Percentiles rank a stretch among this genome's conserved stretches.
phyloP scores from a whole-genome alignment of 2,797 vertebrate genomes.

The Ctenopoma multispine region DNA sequence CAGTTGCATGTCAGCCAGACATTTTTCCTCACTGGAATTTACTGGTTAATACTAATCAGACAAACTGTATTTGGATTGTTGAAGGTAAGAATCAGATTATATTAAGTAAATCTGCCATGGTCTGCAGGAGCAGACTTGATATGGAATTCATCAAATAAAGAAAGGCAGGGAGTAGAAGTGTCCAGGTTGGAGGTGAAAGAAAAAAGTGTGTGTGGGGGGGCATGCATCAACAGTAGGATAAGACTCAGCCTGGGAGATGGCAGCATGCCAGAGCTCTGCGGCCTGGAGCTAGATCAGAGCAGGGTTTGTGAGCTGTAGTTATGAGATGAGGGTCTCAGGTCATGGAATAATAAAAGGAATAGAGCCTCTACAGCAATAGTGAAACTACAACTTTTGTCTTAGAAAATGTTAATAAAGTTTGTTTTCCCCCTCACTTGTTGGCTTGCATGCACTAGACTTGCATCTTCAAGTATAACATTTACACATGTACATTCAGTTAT shows the following conservation, averaged over 20 bases:
- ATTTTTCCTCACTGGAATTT: background rate
- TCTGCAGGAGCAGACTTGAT: constrained; percentile 43
- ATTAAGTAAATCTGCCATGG: constrained; percentile 14
- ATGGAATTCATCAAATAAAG: constrained; percentile 48
- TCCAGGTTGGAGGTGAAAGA: constrained; percentile 45
- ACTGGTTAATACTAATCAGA: background rate
- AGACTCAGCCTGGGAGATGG: constrained; percentile 63
- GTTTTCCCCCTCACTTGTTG: background rate
- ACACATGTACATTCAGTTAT: background rate
- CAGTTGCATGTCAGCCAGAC: background rate
- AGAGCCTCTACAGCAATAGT: constrained; percentile 51
- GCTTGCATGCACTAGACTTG: background rate
- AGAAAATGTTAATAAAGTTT: constrained; percentile 10
- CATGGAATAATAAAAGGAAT: constrained; percentile 68
- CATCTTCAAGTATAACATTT: constrained; percentile 4
- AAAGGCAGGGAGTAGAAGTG: constrained; percentile 32
- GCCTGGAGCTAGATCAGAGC: constrained; percentile 79
- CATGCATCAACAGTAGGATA: constrained; percentile 56
- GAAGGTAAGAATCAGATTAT: background rate
- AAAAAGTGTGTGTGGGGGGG: constrained; percentile 6
- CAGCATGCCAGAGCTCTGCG: constrained; percentile 59
- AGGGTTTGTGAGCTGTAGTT: constrained; percentile 63
- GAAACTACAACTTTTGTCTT: constrained; percentile 42
- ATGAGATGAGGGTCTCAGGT: constrained; percentile 69
- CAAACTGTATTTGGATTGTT: background rate